Conservation (phyloP, 2,113 vertebrate species). For the Fulica atra region DNA sequence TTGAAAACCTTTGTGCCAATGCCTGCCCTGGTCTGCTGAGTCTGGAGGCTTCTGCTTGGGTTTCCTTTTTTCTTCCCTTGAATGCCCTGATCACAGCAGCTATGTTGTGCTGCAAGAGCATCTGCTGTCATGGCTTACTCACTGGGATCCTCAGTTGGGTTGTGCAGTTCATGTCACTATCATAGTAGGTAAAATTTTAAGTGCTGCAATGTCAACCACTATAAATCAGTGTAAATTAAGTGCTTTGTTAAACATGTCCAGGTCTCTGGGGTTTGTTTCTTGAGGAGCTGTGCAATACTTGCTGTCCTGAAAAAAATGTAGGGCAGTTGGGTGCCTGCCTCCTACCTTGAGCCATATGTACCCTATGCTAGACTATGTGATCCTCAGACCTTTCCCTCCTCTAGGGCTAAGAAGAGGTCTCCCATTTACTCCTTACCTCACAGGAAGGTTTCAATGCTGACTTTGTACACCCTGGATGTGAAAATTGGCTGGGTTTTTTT, state of each 20-base stretch:
- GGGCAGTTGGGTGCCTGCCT: background rate
- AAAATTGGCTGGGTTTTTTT: background rate
- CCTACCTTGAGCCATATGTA: accelerated
- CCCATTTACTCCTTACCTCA: background rate
- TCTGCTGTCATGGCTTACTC: background rate
- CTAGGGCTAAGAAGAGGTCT: background rate
- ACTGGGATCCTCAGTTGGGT: background rate
- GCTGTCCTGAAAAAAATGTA: background rate
- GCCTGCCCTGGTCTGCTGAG: background rate
- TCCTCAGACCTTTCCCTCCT: background rate
- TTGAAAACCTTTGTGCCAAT: background rate
- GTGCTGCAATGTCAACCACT: background rate
- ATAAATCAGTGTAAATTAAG: background rate
- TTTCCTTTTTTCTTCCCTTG: background rate
- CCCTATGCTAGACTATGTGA: background rate
- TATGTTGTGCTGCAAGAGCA: background rate
- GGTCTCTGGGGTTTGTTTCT: background rate
- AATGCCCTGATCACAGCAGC: background rate
- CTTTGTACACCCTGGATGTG: background rate
- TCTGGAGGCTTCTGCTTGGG: background rate
- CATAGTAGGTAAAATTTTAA: background rate
- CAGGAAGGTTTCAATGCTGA: background rate
- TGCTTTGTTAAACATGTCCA: background rate
- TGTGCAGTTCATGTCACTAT: background rate
- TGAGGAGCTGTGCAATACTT: background rate